phyloP scores from a whole-genome alignment of 1,140 invertebrate species.

The Eriosoma lanigerum region DNA sequence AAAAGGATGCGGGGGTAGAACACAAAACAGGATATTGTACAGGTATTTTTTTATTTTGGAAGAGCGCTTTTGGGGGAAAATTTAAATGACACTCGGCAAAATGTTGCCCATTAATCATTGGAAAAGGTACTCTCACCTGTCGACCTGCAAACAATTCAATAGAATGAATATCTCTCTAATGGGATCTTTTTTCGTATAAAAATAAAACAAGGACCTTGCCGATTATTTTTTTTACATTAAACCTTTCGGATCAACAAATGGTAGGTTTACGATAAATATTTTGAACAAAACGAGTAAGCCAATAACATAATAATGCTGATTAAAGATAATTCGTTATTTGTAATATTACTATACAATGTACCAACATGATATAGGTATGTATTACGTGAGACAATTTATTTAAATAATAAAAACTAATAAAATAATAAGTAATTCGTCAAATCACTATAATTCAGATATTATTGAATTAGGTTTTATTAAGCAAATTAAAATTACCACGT shows the following conservation, averaged over 20 bases:
- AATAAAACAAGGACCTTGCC: background rate
- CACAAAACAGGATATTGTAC: conserved; percentile 22
- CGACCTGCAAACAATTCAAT: conserved; percentile 41
- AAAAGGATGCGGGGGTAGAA: background rate
- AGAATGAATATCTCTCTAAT: conserved; percentile 45
- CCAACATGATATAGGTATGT: too few relatives aligned
- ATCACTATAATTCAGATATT: too few relatives aligned
- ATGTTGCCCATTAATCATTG: conserved; percentile 28
- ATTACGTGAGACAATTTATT: too few relatives aligned
- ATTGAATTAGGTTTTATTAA: too few relatives aligned
- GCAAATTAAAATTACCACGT: too few relatives aligned
- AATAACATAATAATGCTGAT: background rate
- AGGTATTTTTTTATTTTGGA: conserved; percentile 27
- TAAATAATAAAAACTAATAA: too few relatives aligned
- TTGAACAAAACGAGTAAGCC: background rate
- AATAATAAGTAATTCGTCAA: too few relatives aligned
- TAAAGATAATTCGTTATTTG: background rate
- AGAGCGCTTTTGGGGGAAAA: conserved; percentile 25
- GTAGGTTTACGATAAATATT: background rate
- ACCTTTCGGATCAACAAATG: conserved; percentile 13
- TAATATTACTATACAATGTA: background rate
- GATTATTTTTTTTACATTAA: conserved; percentile 25
- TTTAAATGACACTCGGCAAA: conserved; percentile 46
- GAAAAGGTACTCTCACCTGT: conserved; percentile 36
- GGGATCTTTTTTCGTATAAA: conserved; percentile 33